A percentile compares a stretch with the other conserved stretches of the same genome.
Evolutionary conservation across 2,113 vertebrate species (phyloP).

Genomic region (Chionodraco myersi): DNA sequence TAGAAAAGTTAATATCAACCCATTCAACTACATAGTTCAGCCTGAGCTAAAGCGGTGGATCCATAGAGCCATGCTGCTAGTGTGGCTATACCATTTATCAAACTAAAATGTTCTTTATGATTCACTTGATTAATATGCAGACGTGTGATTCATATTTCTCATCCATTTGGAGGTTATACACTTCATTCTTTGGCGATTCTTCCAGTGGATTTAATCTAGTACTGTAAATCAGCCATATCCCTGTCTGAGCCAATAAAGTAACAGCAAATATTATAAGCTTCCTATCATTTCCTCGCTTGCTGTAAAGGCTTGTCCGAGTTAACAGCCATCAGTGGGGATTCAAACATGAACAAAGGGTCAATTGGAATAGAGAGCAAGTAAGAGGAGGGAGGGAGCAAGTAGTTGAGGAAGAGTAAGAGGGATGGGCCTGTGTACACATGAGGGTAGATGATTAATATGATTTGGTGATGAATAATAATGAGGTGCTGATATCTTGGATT

Average conservation of each 20-base stretch:
- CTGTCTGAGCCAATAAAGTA: conserved; percentile 29
- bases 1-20: too few relatives aligned
- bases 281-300: conserved; percentile 38
- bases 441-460: conserved; percentile 53
- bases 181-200: not conserved
- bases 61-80: not conserved
- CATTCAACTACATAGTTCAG: not conserved
- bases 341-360: conserved; percentile 60
- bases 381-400: conserved; percentile 5
- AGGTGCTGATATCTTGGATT: conserved; percentile 27
- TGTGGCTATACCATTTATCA: not conserved
- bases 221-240: not conserved
- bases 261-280: conserved; percentile 53
- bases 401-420: conserved; percentile 33
- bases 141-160: not conserved
- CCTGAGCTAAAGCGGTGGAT: not conserved
- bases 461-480: conserved; percentile 54
- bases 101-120: not conserved
- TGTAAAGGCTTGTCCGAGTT: conserved; percentile 51
- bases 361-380: conserved; percentile 42
- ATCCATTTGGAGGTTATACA: not conserved
- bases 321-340: conserved; percentile 53
- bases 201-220: conserved; percentile 2
- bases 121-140: not conserved
- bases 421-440: conserved; percentile 54